Evolutionary conservation across 1,140 invertebrate species (phyloP).

Genomic region (Dryas iulia): DNA sequence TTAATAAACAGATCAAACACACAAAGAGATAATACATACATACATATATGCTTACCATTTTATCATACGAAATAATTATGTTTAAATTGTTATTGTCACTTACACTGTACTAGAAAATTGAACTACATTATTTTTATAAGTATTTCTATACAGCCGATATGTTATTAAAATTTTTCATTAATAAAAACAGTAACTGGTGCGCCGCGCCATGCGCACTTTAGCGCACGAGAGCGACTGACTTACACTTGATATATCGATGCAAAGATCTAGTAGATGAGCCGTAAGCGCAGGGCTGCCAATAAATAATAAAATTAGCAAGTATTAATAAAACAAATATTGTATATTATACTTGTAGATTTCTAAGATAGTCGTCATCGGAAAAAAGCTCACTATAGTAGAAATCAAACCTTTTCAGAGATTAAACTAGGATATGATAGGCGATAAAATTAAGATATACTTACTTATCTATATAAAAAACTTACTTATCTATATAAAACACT

Average conservation of each 20-base stretch:
- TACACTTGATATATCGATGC: not conserved
- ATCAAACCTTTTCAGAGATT: too few relatives aligned
- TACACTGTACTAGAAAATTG: not conserved
- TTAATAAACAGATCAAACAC: not conserved
- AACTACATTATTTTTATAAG: not conserved
- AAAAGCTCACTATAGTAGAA: too few relatives aligned
- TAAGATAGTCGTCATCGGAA: too few relatives aligned
- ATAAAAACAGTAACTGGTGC: constrained; percentile 4
- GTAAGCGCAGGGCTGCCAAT: constrained; percentile 18
- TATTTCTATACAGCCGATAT: not conserved
- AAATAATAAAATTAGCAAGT: not conserved
- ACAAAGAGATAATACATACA: not conserved
- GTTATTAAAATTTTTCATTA: not conserved
- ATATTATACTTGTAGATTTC: not conserved
- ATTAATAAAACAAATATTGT: not conserved
- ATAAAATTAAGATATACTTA: too few relatives aligned
- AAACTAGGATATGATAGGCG: too few relatives aligned
- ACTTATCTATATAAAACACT: too few relatives aligned
- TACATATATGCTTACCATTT: not conserved
- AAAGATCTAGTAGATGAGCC: constrained; percentile 25
- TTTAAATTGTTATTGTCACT: not conserved
- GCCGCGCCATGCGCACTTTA: constrained; percentile 22
- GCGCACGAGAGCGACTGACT: constrained; percentile 18
- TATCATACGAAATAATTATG: not conserved
- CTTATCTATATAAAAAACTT: too few relatives aligned